Evolutionary conservation across 92 coral and sea anemone genomes (phyloP).

Genomic region (Umimayanthus kanabou): DNA sequence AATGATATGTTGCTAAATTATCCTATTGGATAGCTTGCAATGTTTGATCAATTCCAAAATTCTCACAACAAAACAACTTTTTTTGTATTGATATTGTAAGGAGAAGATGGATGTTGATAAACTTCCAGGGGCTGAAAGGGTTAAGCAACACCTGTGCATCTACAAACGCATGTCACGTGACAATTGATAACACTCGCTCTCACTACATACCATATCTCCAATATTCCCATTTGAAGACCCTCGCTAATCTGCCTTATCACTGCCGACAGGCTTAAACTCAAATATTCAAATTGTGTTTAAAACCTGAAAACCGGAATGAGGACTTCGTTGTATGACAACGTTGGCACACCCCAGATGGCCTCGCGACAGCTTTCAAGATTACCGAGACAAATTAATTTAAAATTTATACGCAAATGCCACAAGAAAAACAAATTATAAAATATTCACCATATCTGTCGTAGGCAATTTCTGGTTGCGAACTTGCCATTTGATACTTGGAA

Average conservation of each 20-base stretch:
- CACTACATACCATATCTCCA: neutral
- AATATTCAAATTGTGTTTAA: no score
- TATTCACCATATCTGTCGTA: constrained; percentile 45
- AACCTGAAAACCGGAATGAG: no score
- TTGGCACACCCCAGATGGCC: no score
- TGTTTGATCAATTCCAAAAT: no score
- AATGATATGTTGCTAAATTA: no score
- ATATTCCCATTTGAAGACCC: neutral
- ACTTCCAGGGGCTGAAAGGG: no score
- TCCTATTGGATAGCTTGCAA: no score
- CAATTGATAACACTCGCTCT: neutral
- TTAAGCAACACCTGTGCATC: neutral
- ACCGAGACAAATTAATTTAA: neutral
- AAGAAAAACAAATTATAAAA: neutral
- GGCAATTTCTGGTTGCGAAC: constrained; percentile 23
- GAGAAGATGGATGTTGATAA: no score
- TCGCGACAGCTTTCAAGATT: neutral
- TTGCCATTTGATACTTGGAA: constrained; percentile 31
- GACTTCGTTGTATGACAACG: neutral
- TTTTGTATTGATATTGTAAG: no score
- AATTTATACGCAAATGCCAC: neutral
- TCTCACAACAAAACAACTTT: no score
- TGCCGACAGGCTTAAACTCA: neutral
- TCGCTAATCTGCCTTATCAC: neutral
- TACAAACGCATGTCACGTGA: neutral